These are phyloP conservation scores for Grantiella picta DNA, from an alignment of 2,113 vertebrate genomes.

Conservation along the genomic window DNA sequence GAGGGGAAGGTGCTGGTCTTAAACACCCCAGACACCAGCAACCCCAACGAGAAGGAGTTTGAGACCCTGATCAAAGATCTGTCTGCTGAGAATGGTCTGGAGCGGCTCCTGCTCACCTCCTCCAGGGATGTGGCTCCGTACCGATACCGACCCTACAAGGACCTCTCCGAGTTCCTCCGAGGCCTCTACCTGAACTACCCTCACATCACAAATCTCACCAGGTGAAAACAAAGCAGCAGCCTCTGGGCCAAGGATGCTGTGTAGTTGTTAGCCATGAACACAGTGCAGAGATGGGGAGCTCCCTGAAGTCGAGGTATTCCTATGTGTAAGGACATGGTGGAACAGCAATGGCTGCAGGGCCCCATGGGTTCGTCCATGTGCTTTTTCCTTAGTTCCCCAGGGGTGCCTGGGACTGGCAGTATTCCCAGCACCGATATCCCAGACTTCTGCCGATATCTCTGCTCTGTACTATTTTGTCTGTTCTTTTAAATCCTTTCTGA, in stretches of 20 bases:
- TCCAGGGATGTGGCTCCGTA: slow-evolving; percentile 79
- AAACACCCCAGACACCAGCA: slow-evolving; percentile 62
- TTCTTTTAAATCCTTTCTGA: background rate
- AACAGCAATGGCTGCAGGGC: background rate
- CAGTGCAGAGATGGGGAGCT: background rate
- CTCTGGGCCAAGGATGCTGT: background rate
- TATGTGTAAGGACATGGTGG: rapidly evolving
- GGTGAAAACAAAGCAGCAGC: slow-evolving; percentile 41
- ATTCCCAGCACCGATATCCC: background rate
- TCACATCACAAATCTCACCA: slow-evolving; percentile 83
- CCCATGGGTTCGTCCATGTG: rapidly evolving
- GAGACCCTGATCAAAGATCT: slow-evolving; percentile 88
- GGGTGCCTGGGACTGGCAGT: rapidly evolving
- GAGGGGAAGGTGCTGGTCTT: slow-evolving; percentile 50
- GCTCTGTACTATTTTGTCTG: background rate
- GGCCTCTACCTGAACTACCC: slow-evolving; percentile 91
- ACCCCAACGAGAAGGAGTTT: slow-evolving; percentile 82
- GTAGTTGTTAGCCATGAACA: rapidly evolving
- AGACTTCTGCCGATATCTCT: background rate
- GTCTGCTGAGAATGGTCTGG: slow-evolving; percentile 86
- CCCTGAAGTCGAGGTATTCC: background rate
- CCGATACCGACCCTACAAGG: slow-evolving; percentile 83
- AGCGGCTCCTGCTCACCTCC: slow-evolving; percentile 78
- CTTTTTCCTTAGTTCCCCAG: background rate
- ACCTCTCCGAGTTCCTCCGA: slow-evolving; percentile 81